These are phyloP conservation scores for Micromys minutus DNA, from an alignment of 2,113 vertebrate species.

Conservation along the genomic window DNA sequence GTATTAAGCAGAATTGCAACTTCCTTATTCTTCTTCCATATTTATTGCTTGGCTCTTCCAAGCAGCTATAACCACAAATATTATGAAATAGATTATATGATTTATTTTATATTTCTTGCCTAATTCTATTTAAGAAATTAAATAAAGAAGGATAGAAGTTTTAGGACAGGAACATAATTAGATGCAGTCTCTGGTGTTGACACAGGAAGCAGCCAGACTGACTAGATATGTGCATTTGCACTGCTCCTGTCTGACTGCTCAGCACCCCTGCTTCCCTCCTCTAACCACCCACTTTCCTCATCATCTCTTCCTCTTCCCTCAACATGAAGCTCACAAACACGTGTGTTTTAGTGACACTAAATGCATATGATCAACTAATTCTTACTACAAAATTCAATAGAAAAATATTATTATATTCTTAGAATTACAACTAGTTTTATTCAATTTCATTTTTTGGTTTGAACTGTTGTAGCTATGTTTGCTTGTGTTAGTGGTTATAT, in stretches of 20 bases:
- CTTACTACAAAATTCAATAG: not conserved
- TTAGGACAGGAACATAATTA: not conserved
- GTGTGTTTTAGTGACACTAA: not conserved
- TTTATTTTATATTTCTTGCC: slow-evolving; percentile 5
- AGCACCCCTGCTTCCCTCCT: not conserved
- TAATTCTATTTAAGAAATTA: slow-evolving; percentile 12
- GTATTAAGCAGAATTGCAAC: not conserved
- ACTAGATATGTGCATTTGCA: not conserved
- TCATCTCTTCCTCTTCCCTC: not conserved
- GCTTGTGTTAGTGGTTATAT: not conserved
- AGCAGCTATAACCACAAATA: not conserved
- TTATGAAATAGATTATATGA: slow-evolving; percentile 14
- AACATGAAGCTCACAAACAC: not conserved
- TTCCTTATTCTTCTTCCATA: slow-evolving; percentile 52
- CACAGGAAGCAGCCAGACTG: not conserved
- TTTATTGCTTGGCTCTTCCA: slow-evolving; percentile 44
- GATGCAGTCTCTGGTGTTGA: not conserved
- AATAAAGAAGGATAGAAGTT: not conserved
- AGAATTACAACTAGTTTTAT: slow-evolving; percentile 26
- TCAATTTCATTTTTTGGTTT: slow-evolving; percentile 4
- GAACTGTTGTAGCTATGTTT: not conserved
- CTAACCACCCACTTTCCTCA: not conserved
- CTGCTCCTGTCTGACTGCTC: not conserved
- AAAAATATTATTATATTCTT: slow-evolving; percentile 8
- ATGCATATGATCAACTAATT: not conserved